These are phyloP conservation scores for Hippocampus zosterae DNA, from an alignment of 2,113 vertebrate genomes.

Conservation along the genomic window DNA sequence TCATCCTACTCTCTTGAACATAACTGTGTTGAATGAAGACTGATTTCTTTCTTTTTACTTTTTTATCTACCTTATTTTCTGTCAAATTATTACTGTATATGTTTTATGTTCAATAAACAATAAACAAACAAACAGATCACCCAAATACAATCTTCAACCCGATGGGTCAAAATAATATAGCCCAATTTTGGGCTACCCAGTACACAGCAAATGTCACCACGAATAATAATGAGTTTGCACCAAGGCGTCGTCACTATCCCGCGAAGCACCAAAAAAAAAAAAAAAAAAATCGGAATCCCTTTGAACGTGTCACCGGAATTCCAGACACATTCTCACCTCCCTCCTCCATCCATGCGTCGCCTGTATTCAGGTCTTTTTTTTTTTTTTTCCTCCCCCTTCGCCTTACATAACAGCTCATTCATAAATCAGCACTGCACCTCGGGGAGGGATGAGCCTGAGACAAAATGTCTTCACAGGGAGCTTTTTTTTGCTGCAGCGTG, in stretches of 20 bases:
- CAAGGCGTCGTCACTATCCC: not conserved
- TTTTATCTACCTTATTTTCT: too few relatives aligned
- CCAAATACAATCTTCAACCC: too few relatives aligned
- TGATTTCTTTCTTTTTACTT: too few relatives aligned
- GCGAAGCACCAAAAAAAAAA: slow-evolving; percentile 1
- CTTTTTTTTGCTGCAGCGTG: slow-evolving; percentile 48
- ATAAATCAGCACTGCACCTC: slow-evolving; percentile 63
- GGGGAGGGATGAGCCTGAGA: slow-evolving; percentile 35
- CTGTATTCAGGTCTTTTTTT: slow-evolving; percentile 49
- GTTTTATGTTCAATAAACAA: too few relatives aligned
- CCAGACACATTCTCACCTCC: slow-evolving; percentile 4
- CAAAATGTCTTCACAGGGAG: slow-evolving; percentile 27
- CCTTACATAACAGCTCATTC: slow-evolving; percentile 65
- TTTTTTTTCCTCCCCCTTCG: not conserved
- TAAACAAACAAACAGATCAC: too few relatives aligned
- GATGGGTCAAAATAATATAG: too few relatives aligned
- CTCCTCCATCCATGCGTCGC: not conserved
- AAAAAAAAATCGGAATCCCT: not conserved
- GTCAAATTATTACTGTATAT: too few relatives aligned
- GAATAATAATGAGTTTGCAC: not conserved
- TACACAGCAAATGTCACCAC: not conserved
- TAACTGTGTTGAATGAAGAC: too few relatives aligned
- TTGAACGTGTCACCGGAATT: slow-evolving; percentile 20
- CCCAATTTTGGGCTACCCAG: not conserved
- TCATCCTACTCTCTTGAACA: too few relatives aligned